Evolutionary conservation across 1,140 invertebrate species (phyloP).

Genomic region (Asobara japonica): DNA sequence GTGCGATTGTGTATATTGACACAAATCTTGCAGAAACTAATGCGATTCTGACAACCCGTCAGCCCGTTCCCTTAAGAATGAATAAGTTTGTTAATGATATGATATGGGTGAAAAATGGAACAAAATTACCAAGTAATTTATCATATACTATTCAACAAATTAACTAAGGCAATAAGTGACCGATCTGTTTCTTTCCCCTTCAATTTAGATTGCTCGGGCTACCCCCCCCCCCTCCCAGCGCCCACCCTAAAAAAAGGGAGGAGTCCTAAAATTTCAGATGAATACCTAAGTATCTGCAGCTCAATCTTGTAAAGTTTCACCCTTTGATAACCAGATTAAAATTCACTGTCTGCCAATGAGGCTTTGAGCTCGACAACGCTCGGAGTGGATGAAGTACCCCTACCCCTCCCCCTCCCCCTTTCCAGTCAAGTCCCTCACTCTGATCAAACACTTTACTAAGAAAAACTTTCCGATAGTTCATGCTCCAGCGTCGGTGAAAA

Average conservation of each 20-base stretch:
- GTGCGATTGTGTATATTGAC: no score
- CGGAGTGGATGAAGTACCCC: constrained; percentile 13
- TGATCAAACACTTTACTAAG: constrained; percentile 59
- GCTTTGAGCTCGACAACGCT: constrained; percentile 1
- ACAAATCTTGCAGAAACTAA: no score
- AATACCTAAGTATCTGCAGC: background rate
- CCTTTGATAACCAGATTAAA: constrained; percentile 12
- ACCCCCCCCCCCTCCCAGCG: no score
- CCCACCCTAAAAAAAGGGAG: background rate
- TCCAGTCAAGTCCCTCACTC: background rate
- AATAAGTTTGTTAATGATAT: no score
- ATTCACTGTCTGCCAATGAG: constrained; percentile 7
- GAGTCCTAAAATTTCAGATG: background rate
- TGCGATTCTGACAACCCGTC: no score
- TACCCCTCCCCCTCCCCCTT: background rate
- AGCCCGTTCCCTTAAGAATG: no score
- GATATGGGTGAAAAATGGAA: no score
- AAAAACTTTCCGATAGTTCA: constrained; percentile 50
- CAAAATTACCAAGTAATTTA: no score
- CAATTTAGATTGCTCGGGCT: no score
- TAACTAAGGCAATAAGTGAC: no score
- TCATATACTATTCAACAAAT: no score
- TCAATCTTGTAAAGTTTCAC: constrained; percentile 8
- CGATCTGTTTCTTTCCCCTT: background rate
- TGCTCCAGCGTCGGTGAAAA: constrained; percentile 5